These are phyloP conservation scores for Drosophila paranaensis DNA, from an alignment of 2,888 invertebrate genomes.

Conservation along the genomic window DNA sequence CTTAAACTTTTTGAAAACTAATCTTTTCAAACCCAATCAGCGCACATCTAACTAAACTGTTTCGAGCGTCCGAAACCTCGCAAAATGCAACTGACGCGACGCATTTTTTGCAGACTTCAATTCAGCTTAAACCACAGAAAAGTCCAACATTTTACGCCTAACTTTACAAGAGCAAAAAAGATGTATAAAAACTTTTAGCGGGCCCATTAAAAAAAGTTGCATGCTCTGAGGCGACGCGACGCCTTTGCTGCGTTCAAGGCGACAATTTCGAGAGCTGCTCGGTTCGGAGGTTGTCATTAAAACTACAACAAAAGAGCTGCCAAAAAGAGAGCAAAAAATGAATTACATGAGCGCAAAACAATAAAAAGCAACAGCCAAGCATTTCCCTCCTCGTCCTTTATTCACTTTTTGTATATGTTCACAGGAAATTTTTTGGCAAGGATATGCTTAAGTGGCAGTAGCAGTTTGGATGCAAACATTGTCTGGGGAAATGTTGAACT, in stretches of 20 bases:
- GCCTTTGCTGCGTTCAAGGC: conserved; percentile 66
- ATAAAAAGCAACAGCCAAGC: conserved; percentile 51
- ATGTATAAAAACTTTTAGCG: conserved; percentile 35
- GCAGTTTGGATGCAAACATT: conserved; percentile 77
- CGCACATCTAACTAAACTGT: conserved; percentile 1
- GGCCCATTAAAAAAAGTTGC: conserved; percentile 46
- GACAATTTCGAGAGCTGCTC: conserved; percentile 63
- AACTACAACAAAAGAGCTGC: conserved; percentile 59
- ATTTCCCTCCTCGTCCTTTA: conserved; percentile 13
- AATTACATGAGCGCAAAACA: conserved; percentile 46
- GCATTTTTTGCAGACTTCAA: conserved; percentile 26
- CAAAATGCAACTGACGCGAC: conserved; percentile 13
- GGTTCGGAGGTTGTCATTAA: conserved; percentile 64
- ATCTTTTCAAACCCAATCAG: conserved; percentile 9
- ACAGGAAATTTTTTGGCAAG: conserved; percentile 66
- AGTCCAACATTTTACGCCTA: conserved; percentile 33
- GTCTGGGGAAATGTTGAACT: conserved; percentile 61
- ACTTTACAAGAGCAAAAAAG: conserved; percentile 44
- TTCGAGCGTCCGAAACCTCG: conserved; percentile 12
- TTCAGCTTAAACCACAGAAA: conserved; percentile 28
- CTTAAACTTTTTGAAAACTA: background rate
- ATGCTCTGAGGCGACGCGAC: conserved; percentile 51
- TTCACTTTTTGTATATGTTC: conserved; percentile 19
- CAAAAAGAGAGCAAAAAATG: conserved; percentile 35
- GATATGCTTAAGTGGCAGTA: conserved; percentile 76